phyloP scores from a whole-genome alignment of 2,888 invertebrate genomes.

The Euspilapteryx auroguttella region DNA sequence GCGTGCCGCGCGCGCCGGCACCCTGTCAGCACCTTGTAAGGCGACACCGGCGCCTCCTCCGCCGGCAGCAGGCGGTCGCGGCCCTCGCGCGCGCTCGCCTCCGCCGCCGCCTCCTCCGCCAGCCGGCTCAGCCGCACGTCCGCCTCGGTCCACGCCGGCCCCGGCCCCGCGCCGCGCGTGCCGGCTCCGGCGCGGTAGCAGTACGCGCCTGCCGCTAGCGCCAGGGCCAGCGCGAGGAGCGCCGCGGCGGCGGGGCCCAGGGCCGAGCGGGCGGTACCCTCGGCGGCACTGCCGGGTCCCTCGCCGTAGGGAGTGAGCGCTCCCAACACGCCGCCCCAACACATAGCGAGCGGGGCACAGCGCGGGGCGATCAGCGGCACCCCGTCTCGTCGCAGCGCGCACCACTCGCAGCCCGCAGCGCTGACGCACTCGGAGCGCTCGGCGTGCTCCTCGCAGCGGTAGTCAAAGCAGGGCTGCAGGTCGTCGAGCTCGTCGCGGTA shows the following conservation, averaged over 20 bases:
- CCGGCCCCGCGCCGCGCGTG: slow-evolving; percentile 63
- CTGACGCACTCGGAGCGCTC: slow-evolving; percentile 70
- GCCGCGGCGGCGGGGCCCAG: slow-evolving; percentile 88
- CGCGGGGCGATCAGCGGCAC: slow-evolving; percentile 70
- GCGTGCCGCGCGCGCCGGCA: slow-evolving; percentile 52
- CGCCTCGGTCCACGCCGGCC: slow-evolving; percentile 68
- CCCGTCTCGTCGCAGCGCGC: slow-evolving; percentile 77
- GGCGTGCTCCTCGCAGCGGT: slow-evolving; percentile 67
- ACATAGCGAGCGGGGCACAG: slow-evolving; percentile 78
- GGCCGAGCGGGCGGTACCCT: slow-evolving; percentile 63
- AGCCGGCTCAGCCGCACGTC: slow-evolving; percentile 70
- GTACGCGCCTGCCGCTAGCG: slow-evolving; percentile 81
- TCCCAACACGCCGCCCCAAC: slow-evolving; percentile 86
- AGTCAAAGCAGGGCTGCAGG: slow-evolving; percentile 67
- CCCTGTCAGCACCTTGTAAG: slow-evolving; percentile 53
- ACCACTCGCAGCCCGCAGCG: slow-evolving; percentile 91
- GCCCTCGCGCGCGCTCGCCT: slow-evolving; percentile 67
- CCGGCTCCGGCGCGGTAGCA: slow-evolving; percentile 76
- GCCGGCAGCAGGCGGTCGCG: slow-evolving; percentile 79
- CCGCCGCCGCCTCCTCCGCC: slow-evolving; percentile 59
- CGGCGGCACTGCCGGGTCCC: slow-evolving; percentile 24
- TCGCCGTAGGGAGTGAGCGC: slow-evolving; percentile 83
- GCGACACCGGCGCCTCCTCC: slow-evolving; percentile 81
- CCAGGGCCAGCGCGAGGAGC: slow-evolving; percentile 77
- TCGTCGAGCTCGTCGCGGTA: slow-evolving; percentile 53